Conservation (phyloP, 2,113 vertebrate species). For the Nesoenas mayeri region DNA sequence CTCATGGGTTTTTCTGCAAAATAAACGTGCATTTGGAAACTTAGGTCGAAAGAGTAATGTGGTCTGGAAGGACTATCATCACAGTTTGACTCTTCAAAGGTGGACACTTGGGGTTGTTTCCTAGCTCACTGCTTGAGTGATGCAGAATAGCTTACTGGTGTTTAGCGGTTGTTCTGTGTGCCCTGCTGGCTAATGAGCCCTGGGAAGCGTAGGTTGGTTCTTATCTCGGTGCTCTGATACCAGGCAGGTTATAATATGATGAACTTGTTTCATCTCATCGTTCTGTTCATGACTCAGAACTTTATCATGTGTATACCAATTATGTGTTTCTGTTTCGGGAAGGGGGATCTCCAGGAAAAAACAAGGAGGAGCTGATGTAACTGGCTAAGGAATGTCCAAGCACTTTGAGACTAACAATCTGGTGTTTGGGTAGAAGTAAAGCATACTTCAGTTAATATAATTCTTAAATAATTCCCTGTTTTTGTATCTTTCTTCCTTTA, state of each 20-base stretch:
- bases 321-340: background rate
- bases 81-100: background rate
- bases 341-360: background rate
- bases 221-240: background rate
- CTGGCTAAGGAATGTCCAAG: background rate
- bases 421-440: background rate
- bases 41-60: accelerated
- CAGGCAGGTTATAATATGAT: background rate
- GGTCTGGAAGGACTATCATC: background rate
- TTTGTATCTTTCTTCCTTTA: conserved; percentile 52
- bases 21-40: background rate
- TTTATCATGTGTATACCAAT: background rate
- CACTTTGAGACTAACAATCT: background rate
- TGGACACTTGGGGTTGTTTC: background rate
- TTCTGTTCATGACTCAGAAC: background rate
- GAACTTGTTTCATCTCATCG: background rate
- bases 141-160: background rate
- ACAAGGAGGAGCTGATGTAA: background rate
- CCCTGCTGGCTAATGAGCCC: background rate
- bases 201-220: background rate
- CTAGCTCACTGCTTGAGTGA: background rate
- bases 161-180: background rate
- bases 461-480: background rate
- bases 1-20: background rate
- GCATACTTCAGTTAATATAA: background rate